Percentiles rank a stretch among this genome's conserved stretches.
Conservation (phyloP, 2,113 vertebrate species). For the Mustelus asterias region DNA sequence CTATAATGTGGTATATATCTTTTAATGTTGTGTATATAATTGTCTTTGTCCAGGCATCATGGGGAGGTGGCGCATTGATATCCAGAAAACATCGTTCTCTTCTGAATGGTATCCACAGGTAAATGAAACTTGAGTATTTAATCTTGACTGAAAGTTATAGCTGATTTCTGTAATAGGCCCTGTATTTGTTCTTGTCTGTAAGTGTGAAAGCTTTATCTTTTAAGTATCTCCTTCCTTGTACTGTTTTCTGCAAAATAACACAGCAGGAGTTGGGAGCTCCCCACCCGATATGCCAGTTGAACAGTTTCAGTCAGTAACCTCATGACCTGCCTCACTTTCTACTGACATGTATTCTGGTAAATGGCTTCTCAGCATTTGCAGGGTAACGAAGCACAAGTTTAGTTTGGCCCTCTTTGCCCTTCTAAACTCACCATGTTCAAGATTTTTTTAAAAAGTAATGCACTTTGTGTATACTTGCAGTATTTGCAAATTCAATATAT, state of each 20-base stretch:
- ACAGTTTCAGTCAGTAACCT: background rate
- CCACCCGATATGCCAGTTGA: background rate
- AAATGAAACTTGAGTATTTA: conserved; percentile 28
- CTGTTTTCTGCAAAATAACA: background rate
- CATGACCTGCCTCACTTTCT: background rate
- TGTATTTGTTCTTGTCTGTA: background rate
- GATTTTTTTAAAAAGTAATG: too few relatives aligned
- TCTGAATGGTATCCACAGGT: conserved; percentile 71
- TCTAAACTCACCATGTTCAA: background rate
- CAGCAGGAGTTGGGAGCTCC: background rate
- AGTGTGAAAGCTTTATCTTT: background rate
- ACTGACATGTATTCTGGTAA: background rate
- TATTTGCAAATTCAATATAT: background rate
- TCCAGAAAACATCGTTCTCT: conserved; percentile 63
- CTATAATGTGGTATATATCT: background rate
- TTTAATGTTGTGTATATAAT: background rate
- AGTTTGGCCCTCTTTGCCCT: background rate
- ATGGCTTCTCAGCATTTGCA: background rate
- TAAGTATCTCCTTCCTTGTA: too few relatives aligned
- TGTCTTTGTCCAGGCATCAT: conserved; percentile 62
- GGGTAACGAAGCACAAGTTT: background rate
- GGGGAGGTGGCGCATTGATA: conserved; percentile 73
- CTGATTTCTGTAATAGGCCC: background rate
- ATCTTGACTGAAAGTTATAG: background rate
- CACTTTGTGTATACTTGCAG: background rate